Evolutionary conservation across 2,113 vertebrate genomes (phyloP).

Genomic region (Gobius niger): DNA sequence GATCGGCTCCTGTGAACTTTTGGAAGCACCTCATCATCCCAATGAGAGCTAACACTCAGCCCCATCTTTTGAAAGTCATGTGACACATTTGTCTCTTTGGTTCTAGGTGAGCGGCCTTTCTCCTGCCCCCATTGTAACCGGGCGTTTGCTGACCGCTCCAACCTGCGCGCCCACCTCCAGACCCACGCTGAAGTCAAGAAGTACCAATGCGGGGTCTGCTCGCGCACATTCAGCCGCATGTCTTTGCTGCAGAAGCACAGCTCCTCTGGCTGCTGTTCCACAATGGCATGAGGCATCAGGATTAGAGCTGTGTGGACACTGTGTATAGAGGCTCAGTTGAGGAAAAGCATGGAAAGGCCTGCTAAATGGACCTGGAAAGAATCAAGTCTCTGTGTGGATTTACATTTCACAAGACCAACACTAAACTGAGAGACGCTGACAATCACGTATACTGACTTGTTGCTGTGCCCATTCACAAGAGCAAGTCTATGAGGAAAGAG

Average conservation of each 20-base stretch:
- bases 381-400: constrained; percentile 44
- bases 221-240: constrained; percentile 97
- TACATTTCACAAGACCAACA: constrained; percentile 57
- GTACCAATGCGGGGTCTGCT: constrained; percentile 91
- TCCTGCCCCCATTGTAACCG: constrained; percentile 95
- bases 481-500: constrained; percentile 61
- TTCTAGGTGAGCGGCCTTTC: constrained; percentile 92
- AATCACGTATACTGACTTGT: constrained; percentile 42
- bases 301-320: constrained; percentile 24
- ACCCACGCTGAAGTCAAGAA: constrained; percentile 97
- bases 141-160: constrained; percentile 96
- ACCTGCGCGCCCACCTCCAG: constrained; percentile 96
- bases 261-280: constrained; percentile 85
- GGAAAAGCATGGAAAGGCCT: constrained; percentile 39
- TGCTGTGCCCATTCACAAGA: constrained; percentile 61
- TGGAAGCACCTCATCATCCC: constrained; percentile 3
- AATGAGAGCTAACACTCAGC: background rate
- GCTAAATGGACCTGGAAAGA: constrained; percentile 48
- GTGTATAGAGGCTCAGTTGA: constrained; percentile 30
- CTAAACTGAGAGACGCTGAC: constrained; percentile 43
- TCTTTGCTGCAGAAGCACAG: constrained; percentile 94
- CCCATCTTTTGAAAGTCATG: constrained; percentile 7
- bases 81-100: constrained; percentile 21
- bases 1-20: constrained; percentile 27
- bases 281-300: constrained; percentile 65